A percentile compares a stretch with the other conserved stretches of the same genome.
Conservation (phyloP, 2,113 vertebrate species). For the Mohoua ochrocephala region DNA sequence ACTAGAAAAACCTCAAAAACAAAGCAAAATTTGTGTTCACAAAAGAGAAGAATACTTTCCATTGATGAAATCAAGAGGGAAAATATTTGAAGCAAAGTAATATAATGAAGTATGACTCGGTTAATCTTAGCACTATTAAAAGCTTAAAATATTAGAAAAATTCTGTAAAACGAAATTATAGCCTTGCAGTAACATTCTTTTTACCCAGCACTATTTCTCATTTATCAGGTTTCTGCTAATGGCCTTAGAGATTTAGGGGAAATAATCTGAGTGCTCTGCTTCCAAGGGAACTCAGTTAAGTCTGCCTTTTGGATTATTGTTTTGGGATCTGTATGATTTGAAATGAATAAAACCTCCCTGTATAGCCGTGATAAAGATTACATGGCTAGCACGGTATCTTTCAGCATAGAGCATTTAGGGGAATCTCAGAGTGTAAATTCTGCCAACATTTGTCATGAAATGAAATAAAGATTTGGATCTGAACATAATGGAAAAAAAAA, state of each 20-base stretch:
- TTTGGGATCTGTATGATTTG: constrained; percentile 50
- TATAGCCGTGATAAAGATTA: constrained; percentile 17
- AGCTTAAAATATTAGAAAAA: constrained; percentile 53
- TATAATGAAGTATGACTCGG: constrained; percentile 34
- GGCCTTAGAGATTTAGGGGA: constrained; percentile 44
- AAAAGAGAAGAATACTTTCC: background rate
- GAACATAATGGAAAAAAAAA: background rate
- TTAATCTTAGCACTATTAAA: constrained; percentile 52
- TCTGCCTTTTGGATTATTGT: constrained; percentile 55
- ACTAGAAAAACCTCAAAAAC: background rate
- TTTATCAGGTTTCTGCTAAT: constrained; percentile 59
- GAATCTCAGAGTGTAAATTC: background rate
- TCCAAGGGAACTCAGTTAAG: constrained; percentile 38
- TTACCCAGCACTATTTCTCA: constrained; percentile 33
- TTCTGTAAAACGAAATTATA: constrained; percentile 46
- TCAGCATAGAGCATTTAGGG: background rate
- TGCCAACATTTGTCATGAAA: background rate
- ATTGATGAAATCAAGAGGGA: constrained; percentile 10
- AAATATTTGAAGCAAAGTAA: constrained; percentile 14
- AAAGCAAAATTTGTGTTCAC: background rate
- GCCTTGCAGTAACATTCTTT: constrained; percentile 19
- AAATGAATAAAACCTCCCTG: constrained; percentile 24
- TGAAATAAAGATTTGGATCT: constrained; percentile 14
- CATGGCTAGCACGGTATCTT: background rate
- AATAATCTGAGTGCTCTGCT: constrained; percentile 47